Evolutionary conservation across 2,113 vertebrate genomes (phyloP), one percentile per base, ranked within the genome.

Genomic region (Crocuta crocuta): DNA sequence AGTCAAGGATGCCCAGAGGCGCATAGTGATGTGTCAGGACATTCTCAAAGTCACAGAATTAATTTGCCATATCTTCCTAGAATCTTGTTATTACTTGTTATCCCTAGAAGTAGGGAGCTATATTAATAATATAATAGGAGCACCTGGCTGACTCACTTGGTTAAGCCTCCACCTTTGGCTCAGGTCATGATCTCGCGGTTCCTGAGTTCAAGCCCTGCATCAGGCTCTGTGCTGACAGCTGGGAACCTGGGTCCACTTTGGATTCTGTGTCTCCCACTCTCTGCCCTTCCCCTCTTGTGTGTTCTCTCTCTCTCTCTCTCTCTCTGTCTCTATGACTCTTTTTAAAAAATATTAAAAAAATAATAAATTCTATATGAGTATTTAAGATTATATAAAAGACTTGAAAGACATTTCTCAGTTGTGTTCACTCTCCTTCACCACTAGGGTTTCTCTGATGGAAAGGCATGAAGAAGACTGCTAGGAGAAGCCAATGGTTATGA

Each of bases 391-490:
- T 31, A 66, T 74, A 21, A 39, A 82, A 87, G 55, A 82, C 13
- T 68, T 88, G 48, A 92, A 76, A 94, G 58, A 82, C 39, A 94
- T 88, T 87, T 70, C 66, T 76, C 76, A 76, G 19, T 78, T 58
- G 58, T 66, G 55, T 81, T 86, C 23, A 80, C 55, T 89, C 39
- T 68, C 71, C 76, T 94, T 96, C 48, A 23, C 24, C 19, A 11
- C 87, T 88, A 50, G 33, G 10, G 10, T 94, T 81, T 96, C 89
- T 93, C 66, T 58, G 33, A 68, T 82, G 74, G 17, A 70, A 94
- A 92, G 61, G 28, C 23, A 68, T 48, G 45, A 66, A 94, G 65
- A 39, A 94, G 31, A 33, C 66, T 53, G 48, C 48, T 50, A 92
- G 82, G 82, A 94, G 10, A 82, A 55, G 43, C 31, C 19, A 92